These are phyloP conservation scores for Sepiola atlantica DNA, from an alignment of 2,888 invertebrate genomes.

Conservation along the genomic window DNA sequence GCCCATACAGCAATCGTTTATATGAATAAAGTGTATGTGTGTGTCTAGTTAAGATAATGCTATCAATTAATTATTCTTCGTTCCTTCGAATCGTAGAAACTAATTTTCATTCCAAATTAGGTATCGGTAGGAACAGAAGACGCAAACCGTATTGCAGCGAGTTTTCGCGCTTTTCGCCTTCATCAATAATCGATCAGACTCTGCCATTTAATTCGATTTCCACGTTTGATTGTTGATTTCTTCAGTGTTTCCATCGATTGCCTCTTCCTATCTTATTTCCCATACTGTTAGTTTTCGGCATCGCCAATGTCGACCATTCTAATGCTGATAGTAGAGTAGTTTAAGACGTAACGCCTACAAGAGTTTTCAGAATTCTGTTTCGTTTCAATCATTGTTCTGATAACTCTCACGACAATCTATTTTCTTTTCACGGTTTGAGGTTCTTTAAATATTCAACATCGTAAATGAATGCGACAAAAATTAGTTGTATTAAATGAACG, in stretches of 20 bases:
- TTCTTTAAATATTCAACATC: too few species aligned
- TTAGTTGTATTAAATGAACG: too few species aligned
- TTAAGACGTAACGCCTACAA: background rate
- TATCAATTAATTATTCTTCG: background rate
- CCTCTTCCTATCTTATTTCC: background rate
- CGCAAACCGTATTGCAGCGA: background rate
- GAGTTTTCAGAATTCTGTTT: background rate
- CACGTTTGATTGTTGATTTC: background rate
- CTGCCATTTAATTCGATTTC: background rate
- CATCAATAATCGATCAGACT: background rate
- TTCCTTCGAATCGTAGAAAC: background rate
- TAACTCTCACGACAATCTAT: background rate
- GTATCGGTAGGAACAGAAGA: background rate
- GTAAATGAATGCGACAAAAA: too few species aligned
- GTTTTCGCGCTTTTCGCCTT: background rate
- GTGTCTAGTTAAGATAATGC: background rate
- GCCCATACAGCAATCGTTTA: background rate
- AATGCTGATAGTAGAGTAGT: too few species aligned
- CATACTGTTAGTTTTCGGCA: background rate
- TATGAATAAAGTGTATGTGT: too few species aligned
- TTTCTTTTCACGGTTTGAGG: too few species aligned
- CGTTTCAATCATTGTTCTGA: background rate
- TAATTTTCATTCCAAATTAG: background rate
- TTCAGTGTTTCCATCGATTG: background rate
- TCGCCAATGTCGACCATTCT: background rate